Base-by-base conservation (phyloP, 30 jellyfish, hydroid and myxozoan genomes). In the Cassiopea xamachana region DNA sequence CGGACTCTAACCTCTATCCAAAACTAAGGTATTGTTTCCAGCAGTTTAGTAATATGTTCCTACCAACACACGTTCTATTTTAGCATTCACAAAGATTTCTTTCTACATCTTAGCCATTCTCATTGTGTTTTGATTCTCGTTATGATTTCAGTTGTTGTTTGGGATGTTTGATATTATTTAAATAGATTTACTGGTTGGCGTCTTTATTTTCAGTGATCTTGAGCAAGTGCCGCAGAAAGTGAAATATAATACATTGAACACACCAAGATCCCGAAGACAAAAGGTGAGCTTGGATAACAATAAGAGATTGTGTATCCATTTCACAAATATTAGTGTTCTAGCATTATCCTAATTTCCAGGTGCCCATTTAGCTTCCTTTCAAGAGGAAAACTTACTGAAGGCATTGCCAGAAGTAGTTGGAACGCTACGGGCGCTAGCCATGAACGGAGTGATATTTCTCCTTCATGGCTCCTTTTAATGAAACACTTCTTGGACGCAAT, bases 1-100 rank as follows among this genome's bases (percentile, higher is more conserved):
- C 98, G 8, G 97, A 91, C 51, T 93, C 98, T 14, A 94, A 88
- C 61, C 73, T 94, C 44, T 94, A 94, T 76, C 98, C 98, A 43
- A 86, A 84, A 49, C 60, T 84, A 46, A 90, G 87, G 90, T 60
- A 60, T 17, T 80, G 78, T 47, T 27, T 44, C 80, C 45, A 19
- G 12, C 64, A 3, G 64, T 55, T 55, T 10, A 55, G 7, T 55
- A 55, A 55, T 55, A 3, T 3, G 64, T 10, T 55, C 7, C 7
- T 55, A 55, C 64, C 12, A 3, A 55, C 12, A 55, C 64, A 55
- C 64, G 12, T 6, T 6, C 64, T 55, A 3, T 55, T 55, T 10
- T 27, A 27, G 39, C 39, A 27, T 27, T 27, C 39, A 27, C 39
- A 27, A 27, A 27, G 39, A 27, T 27, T 27, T 27, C 39, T 27